Evolutionary conservation across 2,888 invertebrate species (phyloP), one percentile per base, ranked within the genome.

Genomic region (Heteropelma amictum): DNA sequence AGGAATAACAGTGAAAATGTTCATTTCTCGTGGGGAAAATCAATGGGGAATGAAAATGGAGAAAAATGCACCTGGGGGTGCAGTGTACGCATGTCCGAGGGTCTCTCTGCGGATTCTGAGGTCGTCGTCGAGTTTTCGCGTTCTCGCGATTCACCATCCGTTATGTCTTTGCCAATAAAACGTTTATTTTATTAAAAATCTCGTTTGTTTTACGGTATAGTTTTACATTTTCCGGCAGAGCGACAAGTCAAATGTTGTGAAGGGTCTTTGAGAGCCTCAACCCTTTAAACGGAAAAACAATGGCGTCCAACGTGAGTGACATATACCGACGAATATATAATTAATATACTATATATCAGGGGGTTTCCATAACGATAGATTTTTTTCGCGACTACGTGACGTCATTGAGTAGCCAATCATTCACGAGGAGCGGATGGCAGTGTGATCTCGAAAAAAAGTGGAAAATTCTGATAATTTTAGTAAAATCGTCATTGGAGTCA

Each of bases 231-330:
- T 14, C 7, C 14, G 14, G 2, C 3, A 33, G 33, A 19, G 65
- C 49, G 42, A 23, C 65, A 17, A 30, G 23, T 45, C 65, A 56
- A 67, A 70, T 70, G 74, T 75, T 67, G 54, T 67, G 54, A 14
- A 40, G n/a, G 38, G 23, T 1, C 6, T n/a, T 30, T 54, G 35
- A 33, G 33, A 67, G 6, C n/a, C 1, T 33, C 1, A 68, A 49
- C 42, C 38, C 70, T 69, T 65, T 72, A 14, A 53, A 45, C 33
- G 21, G 30, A 42, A 14, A 10, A 69, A 61, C 64, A 21, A 79
- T 79, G 79, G 79, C 79, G 76, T 75, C 76, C 51, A 78, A 64
- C 47, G 79, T 79, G 72, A 79, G 79, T 79, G 14, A 35, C 35
- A 33, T 23, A 60, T 40, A 30, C 5, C 5, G 4, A 8, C 14